Percentiles rank a stretch among this genome's conserved stretches.
These are phyloP conservation scores for Cochlearius cochlearius DNA, from an alignment of 2,113 vertebrate genomes.

Conservation along the genomic window DNA sequence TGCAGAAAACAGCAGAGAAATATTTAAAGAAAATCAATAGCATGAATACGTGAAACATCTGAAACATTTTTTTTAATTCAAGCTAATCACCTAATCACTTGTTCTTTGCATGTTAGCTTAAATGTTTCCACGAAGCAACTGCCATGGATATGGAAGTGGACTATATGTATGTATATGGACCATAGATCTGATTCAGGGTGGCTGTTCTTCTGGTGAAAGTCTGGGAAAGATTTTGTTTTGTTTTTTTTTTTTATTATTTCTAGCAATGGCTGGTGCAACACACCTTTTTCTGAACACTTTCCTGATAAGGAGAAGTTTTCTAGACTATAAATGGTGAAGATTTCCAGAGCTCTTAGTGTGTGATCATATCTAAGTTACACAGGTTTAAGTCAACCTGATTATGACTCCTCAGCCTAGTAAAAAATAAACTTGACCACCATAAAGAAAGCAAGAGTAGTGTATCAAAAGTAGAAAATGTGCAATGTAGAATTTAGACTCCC, in stretches of 20 bases:
- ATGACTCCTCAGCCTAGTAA: not conserved
- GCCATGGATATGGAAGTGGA: not conserved
- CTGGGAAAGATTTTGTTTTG: not conserved
- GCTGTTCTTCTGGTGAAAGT: not conserved
- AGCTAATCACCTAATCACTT: not conserved
- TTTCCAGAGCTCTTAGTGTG: not conserved
- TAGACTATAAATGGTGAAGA: not conserved
- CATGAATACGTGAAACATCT: not conserved
- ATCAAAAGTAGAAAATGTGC: not conserved
- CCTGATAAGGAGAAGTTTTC: not conserved
- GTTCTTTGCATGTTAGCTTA: not conserved
- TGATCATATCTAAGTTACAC: not conserved
- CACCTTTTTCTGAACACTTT: not conserved
- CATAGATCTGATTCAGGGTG: not conserved
- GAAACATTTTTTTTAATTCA: not conserved
- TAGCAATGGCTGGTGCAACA: not conserved
- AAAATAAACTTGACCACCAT: not conserved
- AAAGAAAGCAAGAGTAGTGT: not conserved
- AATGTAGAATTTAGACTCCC: not conserved
- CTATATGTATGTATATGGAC: no score
- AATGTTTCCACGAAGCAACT: not conserved
- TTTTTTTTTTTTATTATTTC: not conserved
- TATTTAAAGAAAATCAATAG: not conserved
- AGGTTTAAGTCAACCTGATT: not conserved
- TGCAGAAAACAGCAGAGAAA: not conserved